Evolutionary conservation across 2,888 invertebrate genomes (phyloP), one percentile per base, ranked within the genome.

Genomic region (Agrotis exclamationis): DNA sequence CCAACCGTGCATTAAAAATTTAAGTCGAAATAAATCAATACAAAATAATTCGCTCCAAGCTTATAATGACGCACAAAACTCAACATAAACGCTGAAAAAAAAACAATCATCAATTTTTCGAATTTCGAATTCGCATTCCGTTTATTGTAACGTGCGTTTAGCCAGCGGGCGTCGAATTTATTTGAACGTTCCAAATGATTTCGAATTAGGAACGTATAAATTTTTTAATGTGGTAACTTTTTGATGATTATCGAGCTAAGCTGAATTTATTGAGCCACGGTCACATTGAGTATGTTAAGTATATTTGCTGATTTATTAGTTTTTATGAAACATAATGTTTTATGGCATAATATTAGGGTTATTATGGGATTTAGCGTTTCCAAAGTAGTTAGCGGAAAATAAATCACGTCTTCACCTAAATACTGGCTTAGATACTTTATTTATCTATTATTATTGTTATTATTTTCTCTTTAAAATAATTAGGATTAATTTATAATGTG

Each of bases 151-250:
- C 74, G 74, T 80, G 72, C 79, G 57, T 84, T 86, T 85, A 81
- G 85, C 85, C 86, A 84, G 86, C 86, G 85, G 85, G 85, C 77
- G 83, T 84, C 76, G 87, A 85, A 87, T 87, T 89, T 87, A 87
- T 88, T 88, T 86, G 84, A 85, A 85, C 83, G 85, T 84, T 89
- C 79, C 88, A 91, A 91, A 88, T 87, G 89, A 89, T 91, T 92
- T 90, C 86, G 85, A 90, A 90, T 91, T 91, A 90, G 85, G 88
- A 89, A 93, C 91, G 88, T 91, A 93, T 92, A 88, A 91, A 88
- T 92, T 92, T 92, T 87, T 84, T 83, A 67, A 82, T 82, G 77
- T 79, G 84, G 68, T 81, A 85, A 82, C 82, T 83, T 83, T 84
- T 84, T 81, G 79, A 84, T 79, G 85, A 79, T 79, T 69, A 74